Conservation (phyloP, 2,888 invertebrate species). For the Ophraella communa region DNA sequence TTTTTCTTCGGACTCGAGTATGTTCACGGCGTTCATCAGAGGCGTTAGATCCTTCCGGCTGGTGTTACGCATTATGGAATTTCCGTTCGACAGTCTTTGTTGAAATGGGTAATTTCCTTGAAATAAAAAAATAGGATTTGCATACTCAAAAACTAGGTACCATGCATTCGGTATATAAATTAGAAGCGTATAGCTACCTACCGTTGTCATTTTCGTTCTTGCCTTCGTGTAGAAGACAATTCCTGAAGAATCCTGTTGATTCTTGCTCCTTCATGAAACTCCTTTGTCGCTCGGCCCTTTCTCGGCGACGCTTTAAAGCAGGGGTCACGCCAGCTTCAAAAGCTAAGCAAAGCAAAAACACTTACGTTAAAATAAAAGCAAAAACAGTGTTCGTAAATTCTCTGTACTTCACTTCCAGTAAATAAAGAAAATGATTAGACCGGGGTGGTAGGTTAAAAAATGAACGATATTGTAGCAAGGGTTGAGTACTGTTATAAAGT, state of each 20-base stretch:
- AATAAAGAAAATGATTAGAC: too few relatives aligned
- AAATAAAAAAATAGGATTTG: too few relatives aligned
- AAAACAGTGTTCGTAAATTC: neutral
- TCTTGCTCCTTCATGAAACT: constrained; percentile 86
- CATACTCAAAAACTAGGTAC: too few relatives aligned
- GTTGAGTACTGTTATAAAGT: too few relatives aligned
- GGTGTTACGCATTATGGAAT: constrained; percentile 59
- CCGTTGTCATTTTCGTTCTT: constrained; percentile 52
- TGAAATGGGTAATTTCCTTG: constrained; percentile 67
- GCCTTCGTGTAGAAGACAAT: constrained; percentile 54
- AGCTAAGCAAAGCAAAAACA: constrained; percentile 55
- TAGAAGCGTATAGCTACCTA: constrained; percentile 42
- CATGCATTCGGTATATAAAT: too few relatives aligned
- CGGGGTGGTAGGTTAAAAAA: too few relatives aligned
- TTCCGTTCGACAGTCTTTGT: constrained; percentile 68
- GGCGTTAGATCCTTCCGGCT: constrained; percentile 65
- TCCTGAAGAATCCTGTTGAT: constrained; percentile 63
- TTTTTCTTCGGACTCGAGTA: constrained; percentile 63
- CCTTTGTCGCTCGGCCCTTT: constrained; percentile 83
- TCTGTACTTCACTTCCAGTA: too few relatives aligned
- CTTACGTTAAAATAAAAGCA: neutral
- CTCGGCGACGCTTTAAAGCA: constrained; percentile 78
- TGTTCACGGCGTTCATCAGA: constrained; percentile 65
- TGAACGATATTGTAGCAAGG: too few relatives aligned
- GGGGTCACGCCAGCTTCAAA: constrained; percentile 79